Base-by-base conservation (phyloP, 2,797 vertebrate species). In the Chromis chromis region DNA sequence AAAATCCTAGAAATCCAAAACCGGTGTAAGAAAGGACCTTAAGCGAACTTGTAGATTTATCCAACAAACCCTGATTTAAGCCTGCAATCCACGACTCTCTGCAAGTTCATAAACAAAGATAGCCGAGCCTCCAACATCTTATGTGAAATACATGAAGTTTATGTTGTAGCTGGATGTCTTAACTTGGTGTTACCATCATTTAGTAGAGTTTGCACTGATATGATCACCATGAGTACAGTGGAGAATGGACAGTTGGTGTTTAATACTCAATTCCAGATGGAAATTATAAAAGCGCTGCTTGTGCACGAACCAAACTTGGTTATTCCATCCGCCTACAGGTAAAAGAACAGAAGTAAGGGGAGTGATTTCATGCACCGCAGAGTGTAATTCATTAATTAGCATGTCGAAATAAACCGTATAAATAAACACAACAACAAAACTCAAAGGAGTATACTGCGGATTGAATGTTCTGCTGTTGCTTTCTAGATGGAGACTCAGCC, bases 361-460 rank as follows among this genome's bases (percentile, higher is more conserved):
- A 40, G 58, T 61, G 58, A 70, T 61, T 33, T 70, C 55, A 68
- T 13, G 21, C 55, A 49, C 24, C 42, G 48, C 28, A 13, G 16
- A 42, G 49, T 24, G 22, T 24, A 3, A 52, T 59, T 60, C 60
- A 40, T 70, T 52, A 9, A 21, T 19, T 42, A 13, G 5, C 13
- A 13, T 2, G 48, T 48, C 12, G 22, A 58, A 27, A 21, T 19
- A 5, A n/a, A 46, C 6, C n/a, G 42, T 2, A 46, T 19, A 9
- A 19, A 19, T 7, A 52, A 21, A 28, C 19, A 27, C n/a, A 50
- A 12, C 24, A 13, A 60, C 10, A 33, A 22, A 1, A 33, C 28
- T n/a, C 6, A 7, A 8, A 31, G 8, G 9, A 21, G 24, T 5
- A 36, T 10, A 16, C 9, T 54, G 11, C 22, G n/a, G 9, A 52